Evolutionary conservation across 2,113 vertebrate species (phyloP).

Genomic region (Sceloporus tristichus): DNA sequence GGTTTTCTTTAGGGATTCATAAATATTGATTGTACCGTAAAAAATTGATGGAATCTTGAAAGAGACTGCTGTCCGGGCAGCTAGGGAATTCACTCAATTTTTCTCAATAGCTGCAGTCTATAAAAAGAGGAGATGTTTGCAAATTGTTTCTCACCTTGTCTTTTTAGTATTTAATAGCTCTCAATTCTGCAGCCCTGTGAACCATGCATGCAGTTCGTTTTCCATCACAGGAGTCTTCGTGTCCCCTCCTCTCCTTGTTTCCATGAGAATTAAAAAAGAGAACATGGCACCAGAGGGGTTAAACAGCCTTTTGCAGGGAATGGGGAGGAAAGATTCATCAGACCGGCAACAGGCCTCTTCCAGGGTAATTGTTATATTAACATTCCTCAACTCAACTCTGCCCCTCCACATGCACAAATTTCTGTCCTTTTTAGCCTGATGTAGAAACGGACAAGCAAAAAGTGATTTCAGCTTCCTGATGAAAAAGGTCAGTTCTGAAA

Average conservation of each 20-base stretch:
- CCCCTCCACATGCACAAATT: not conserved
- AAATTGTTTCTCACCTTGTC: constrained; percentile 90
- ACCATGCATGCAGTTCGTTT: constrained; percentile 73
- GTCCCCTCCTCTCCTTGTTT: constrained; percentile 53
- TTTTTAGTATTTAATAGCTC: constrained; percentile 89
- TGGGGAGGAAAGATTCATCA: constrained; percentile 48
- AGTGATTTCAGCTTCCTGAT: not conserved
- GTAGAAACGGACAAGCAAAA: not conserved
- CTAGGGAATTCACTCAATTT: constrained; percentile 92
- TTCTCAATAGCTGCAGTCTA: constrained; percentile 91
- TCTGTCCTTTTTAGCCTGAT: not conserved
- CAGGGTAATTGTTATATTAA: constrained; percentile 30
- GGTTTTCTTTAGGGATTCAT: constrained; percentile 97
- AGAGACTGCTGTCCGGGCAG: constrained; percentile 84
- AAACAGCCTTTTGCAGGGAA: constrained; percentile 49
- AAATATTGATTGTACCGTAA: constrained; percentile 99
- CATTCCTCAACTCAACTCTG: not conserved
- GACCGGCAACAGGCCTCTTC: constrained; percentile 61
- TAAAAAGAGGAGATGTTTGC: constrained; percentile 89
- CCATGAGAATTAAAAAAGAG: constrained; percentile 79
- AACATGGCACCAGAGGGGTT: constrained; percentile 71
- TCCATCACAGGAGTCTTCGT: constrained; percentile 80
- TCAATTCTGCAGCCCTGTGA: constrained; percentile 82
- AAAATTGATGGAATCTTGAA: constrained; percentile 94
- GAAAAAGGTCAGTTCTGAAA: constrained; percentile 29